Base-by-base conservation (phyloP, 2,113 vertebrate genomes). In the Kobus ellipsiprymnus region DNA sequence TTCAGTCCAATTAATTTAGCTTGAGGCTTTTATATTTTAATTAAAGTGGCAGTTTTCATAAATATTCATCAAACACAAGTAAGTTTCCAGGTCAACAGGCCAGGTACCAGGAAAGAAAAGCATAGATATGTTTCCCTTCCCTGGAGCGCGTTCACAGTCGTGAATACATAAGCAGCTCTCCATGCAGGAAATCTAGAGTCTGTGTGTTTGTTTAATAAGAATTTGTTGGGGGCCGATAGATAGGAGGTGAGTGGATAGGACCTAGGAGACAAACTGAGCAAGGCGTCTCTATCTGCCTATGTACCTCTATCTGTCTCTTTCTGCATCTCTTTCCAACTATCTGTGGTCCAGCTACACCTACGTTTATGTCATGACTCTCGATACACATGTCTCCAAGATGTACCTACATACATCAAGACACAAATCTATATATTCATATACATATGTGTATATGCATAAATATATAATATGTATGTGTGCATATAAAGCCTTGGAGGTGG, bases 51-150 rank as follows among this genome's bases (percentile, higher is more conserved):
- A 81, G 78, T 82, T 95, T 95, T 97, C 97, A 98, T 98, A 97
- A 98, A 98, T 98, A 98, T 98, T 98, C 98, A 98, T 98, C 97
- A 98, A 94, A 93, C 96, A 64, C 95, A 96, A 87, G 88, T 94
- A 91, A 97, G 88, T 92, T 78, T 2, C 96, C 71, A 94, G 97
- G 96, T 97, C 96, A 74, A 67, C 90, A 82, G 94, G 94, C 48
- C 85, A 44, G 0, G 23, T 21, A 62, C 90, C 84, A 88, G 64
- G 85, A 81, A 89, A 59, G 57, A 86, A 12, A 48, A 44, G 30
- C 10, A 77, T 0, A 25, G 11, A 3, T 12, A 14, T 3, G 13
- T 25, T 74, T 44, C 50, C 33, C 9, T 46, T 9, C 36, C 50
- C 25, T 40, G 67, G 67, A 50, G 27, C 4, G 1, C 23, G 2